Percentiles rank a stretch among this genome's conserved stretches.
These are phyloP conservation scores for Pomatostomus ruficeps DNA, from an alignment of 2,113 vertebrate species.

Conservation along the genomic window DNA sequence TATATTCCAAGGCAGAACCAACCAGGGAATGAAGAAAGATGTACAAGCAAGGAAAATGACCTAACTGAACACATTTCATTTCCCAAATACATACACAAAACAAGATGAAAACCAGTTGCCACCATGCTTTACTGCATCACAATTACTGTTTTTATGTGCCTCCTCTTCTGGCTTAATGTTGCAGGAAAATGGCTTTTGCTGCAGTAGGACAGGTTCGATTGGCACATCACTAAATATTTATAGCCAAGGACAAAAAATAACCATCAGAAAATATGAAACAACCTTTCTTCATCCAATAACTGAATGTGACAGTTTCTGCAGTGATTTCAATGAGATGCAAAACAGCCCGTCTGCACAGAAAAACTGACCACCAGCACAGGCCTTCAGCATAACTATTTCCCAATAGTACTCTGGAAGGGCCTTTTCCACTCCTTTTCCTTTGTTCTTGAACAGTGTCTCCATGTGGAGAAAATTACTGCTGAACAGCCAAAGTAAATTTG, in stretches of 20 bases:
- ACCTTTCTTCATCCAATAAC: neutral
- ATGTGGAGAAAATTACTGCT: neutral
- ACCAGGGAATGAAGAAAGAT: neutral
- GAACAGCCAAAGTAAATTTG: neutral
- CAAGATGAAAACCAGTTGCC: neutral
- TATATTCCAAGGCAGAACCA: neutral
- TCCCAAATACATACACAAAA: neutral
- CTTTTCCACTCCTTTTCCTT: neutral
- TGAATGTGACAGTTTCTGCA: neutral
- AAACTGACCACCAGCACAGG: neutral
- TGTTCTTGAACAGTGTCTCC: neutral
- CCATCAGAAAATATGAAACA: neutral
- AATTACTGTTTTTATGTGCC: neutral
- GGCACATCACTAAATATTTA: neutral
- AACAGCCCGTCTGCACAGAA: neutral
- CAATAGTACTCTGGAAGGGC: neutral
- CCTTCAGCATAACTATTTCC: neutral
- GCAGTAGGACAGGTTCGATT: neutral
- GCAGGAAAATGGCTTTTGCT: neutral
- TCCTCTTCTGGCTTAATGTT: neutral
- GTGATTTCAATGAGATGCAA: neutral
- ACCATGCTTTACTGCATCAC: neutral
- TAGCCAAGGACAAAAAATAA: neutral
- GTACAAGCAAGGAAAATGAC: neutral
- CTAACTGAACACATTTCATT: neutral